Base-by-base conservation (phyloP, 2,797 vertebrate genomes). In the Premnoplex brunnescens region DNA sequence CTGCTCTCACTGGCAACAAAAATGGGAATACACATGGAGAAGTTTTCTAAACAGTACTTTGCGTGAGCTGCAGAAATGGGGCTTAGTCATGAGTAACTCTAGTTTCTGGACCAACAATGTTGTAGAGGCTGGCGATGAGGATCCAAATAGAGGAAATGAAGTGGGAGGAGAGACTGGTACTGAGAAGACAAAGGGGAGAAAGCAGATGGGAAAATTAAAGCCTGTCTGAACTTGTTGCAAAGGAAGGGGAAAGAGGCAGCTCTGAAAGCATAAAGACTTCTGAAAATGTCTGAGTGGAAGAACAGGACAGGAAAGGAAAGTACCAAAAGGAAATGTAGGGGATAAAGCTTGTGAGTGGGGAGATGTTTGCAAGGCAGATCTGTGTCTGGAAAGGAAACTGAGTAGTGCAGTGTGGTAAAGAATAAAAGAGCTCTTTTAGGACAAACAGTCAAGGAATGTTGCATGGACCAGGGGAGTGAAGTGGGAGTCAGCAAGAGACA, bases 21-120 rank as follows among this genome's bases (percentile, higher is more conserved):
- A 82, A 74, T 14, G 30, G 44, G 52, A 91, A 93, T 91, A 67
- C 18, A 89, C 52, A 89, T 0, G 0, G 88, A 85, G 80, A 81
- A 85, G 60, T 83, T 94, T 95, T 89, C 90, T 92, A 80, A 94
- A 93, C 34, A 84, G 51, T 67, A 48, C 71, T 91, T 87, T 77
- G 64, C 0, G 0, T 89, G 88, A 94, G 66, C 72, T 71, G 49
- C 71, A 93, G 67, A 83, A 89, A 68, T 0, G 1, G 49, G 86
- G 8, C 81, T 94, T 92, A 92, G 58, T 85, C 85, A 85, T 55
- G 87, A 54, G n/a, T 63, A 76, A 81, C 44, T 51, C 46, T 72
- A 23, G 41, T 64, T 93, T 55, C 64, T 63, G 52, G 24, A 86
- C 54, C 19, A 71, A 18, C 62, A 32, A 14, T 49, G 10, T 68